Percentiles rank a stretch among this genome's conserved stretches.
phyloP scores from a whole-genome alignment of 2,888 invertebrate genomes.

The Acheta domesticus region DNA sequence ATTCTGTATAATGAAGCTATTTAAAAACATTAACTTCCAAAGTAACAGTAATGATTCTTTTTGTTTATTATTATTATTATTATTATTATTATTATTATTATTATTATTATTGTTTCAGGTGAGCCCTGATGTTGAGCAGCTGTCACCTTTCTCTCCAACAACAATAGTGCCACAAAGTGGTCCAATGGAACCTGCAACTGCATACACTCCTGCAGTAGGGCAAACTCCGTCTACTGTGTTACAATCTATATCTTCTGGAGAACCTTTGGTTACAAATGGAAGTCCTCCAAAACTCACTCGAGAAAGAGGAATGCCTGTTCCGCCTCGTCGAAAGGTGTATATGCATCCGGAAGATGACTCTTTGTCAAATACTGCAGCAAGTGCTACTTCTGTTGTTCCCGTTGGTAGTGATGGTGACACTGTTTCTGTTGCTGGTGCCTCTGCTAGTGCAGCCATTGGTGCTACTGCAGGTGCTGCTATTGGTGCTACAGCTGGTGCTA shows the following conservation, averaged over 20 bases:
- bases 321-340: conserved; percentile 50
- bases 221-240: neutral
- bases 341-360: conserved; percentile 58
- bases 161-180: neutral
- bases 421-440: neutral
- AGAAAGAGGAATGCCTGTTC: conserved; percentile 44
- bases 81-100: too few species aligned
- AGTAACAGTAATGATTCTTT: too few species aligned
- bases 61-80: too few species aligned
- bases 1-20: too few species aligned
- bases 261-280: conserved; percentile 35
- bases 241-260: neutral
- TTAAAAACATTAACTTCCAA: too few species aligned
- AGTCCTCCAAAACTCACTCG: conserved; percentile 53
- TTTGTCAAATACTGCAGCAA: conserved; percentile 41
- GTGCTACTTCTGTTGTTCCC: conserved; percentile 40
- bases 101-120: neutral
- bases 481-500: conserved; percentile 42
- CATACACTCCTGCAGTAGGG: neutral
- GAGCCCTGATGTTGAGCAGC: neutral
- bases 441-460: conserved; percentile 31
- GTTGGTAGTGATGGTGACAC: conserved; percentile 30
- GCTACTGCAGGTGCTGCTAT: conserved; percentile 41
- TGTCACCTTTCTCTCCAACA: neutral
- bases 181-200: neutral